Percentiles rank a stretch among this genome's conserved stretches.
These are phyloP conservation scores for Tetanocera ferruginea DNA, from an alignment of 2,888 invertebrate genomes.

Conservation along the genomic window DNA sequence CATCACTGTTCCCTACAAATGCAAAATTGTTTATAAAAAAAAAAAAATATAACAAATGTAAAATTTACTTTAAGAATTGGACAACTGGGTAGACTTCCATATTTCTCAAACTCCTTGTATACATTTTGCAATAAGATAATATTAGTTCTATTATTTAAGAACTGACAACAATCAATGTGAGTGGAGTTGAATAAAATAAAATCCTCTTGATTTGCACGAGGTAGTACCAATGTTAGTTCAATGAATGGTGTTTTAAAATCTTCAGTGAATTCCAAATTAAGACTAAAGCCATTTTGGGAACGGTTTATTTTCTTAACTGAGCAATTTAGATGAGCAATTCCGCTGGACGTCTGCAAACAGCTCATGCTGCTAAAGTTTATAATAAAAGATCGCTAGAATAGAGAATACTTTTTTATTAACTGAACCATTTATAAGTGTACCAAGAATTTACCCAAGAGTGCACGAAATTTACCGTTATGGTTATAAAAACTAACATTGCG, in stretches of 20 bases:
- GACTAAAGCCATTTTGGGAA: not conserved
- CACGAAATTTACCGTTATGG: too few relatives aligned
- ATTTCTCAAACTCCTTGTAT: conserved; percentile 32
- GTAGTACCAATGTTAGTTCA: not conserved
- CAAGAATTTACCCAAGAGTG: not conserved
- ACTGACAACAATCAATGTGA: conserved; percentile 33
- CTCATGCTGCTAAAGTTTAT: not conserved
- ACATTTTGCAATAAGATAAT: conserved; percentile 34
- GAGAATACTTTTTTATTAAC: not conserved
- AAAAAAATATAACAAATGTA: not conserved
- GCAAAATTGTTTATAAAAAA: not conserved
- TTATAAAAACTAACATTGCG: too few relatives aligned
- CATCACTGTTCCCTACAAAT: conserved; percentile 27
- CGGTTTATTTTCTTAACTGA: not conserved
- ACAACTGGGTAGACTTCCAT: conserved; percentile 29
- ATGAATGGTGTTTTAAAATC: not conserved
- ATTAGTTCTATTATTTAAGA: conserved; percentile 21
- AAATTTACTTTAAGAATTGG: not conserved
- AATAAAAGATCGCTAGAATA: not conserved
- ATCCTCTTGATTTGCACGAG: not conserved
- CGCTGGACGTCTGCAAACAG: not conserved
- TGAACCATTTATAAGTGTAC: too few relatives aligned
- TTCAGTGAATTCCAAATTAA: not conserved
- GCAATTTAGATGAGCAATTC: not conserved
- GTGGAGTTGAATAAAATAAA: conserved; percentile 30